These are phyloP conservation scores for Phataginus tetradactyla DNA, from an alignment of 2,797 vertebrate species.

Conservation along the genomic window DNA sequence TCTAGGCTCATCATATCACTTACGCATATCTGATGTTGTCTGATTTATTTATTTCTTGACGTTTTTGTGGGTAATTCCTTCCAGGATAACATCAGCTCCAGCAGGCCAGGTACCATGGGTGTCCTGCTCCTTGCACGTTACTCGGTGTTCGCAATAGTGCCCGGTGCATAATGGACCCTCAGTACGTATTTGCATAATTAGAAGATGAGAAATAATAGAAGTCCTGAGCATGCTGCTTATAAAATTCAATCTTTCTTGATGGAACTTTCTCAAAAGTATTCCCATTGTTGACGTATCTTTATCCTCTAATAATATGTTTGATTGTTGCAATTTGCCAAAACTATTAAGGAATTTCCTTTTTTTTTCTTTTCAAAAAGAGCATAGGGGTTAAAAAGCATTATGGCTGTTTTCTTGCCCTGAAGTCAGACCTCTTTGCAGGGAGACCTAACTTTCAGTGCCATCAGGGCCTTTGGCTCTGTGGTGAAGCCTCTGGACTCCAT, in stretches of 20 bases:
- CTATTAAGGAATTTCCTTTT: neutral
- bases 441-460: neutral
- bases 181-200: neutral
- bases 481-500: neutral
- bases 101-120: neutral
- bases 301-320: neutral
- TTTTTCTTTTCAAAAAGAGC: neutral
- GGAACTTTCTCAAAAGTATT: neutral
- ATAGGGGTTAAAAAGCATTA: neutral
- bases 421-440: neutral
- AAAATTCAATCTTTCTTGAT: neutral
- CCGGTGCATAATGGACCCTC: neutral
- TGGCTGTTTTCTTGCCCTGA: neutral
- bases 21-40: neutral
- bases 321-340: conserved; percentile 13
- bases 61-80: neutral
- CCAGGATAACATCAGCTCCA: neutral
- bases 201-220: neutral
- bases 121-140: neutral
- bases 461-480: neutral
- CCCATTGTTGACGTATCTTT: neutral
- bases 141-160: neutral
- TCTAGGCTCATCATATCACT: neutral
- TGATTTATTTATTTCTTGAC: neutral
- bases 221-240: neutral